phyloP scores from a whole-genome alignment of 1,140 invertebrate species.

The Caenorhabditis remanei region DNA sequence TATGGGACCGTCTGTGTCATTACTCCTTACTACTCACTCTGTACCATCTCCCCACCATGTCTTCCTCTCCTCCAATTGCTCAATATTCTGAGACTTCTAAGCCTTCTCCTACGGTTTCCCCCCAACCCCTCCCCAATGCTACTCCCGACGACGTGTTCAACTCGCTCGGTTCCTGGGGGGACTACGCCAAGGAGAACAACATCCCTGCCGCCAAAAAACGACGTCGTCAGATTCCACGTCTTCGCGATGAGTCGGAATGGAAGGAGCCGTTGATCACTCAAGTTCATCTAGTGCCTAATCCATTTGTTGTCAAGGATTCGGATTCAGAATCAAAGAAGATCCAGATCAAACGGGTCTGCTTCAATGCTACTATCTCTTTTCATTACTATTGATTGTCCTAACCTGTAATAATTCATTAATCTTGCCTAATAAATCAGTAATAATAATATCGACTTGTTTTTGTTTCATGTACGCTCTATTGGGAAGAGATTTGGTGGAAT shows the following conservation, averaged over 20 bases:
- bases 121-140: too few relatives aligned
- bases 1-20: too few relatives aligned
- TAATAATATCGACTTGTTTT: too few relatives aligned
- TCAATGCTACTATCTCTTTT: slow-evolving; percentile 16
- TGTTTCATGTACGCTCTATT: too few relatives aligned
- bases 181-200: slow-evolving; percentile 11
- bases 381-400: slow-evolving; percentile 1
- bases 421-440: too few relatives aligned
- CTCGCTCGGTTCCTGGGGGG: background rate
- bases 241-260: background rate
- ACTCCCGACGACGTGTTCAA: background rate
- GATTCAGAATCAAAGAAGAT: background rate
- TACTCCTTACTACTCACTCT: background rate
- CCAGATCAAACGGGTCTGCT: background rate
- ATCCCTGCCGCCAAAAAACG: background rate
- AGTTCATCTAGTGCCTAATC: background rate
- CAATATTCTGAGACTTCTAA: background rate
- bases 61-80: too few relatives aligned
- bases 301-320: background rate
- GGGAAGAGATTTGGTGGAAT: too few relatives aligned
- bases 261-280: background rate
- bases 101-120: too few relatives aligned
- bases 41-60: background rate
- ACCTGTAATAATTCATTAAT: too few relatives aligned
- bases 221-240: background rate